Conservation (phyloP, 2,113 vertebrate genomes). For the Scomber scombrus region DNA sequence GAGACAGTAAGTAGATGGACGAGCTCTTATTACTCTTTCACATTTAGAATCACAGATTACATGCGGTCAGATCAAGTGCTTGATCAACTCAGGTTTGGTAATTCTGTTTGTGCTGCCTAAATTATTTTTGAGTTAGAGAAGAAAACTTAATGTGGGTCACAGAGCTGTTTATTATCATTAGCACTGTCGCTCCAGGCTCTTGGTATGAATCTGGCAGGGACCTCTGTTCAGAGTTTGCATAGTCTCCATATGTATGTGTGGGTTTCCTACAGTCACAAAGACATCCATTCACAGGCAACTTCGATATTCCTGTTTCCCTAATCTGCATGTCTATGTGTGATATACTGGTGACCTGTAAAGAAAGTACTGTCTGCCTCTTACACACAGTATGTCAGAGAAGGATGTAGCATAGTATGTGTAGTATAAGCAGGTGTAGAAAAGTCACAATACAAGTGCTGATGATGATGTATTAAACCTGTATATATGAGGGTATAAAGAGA, state of each 20-base stretch:
- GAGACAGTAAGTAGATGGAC: constrained; percentile 40
- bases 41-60: constrained; percentile 35
- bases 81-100: background rate
- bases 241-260: background rate
- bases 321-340: background rate
- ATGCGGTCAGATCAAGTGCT: constrained; percentile 8
- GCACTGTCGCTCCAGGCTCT: background rate
- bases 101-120: background rate
- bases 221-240: background rate
- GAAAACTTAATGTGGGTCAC: background rate
- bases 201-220: background rate
- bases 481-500: background rate
- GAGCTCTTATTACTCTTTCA: constrained; percentile 54
- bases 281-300: too few species aligned
- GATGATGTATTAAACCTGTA: background rate
- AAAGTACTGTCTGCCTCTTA: background rate
- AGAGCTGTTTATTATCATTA: background rate
- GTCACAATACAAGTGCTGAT: background rate
- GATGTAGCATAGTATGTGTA: background rate
- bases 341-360: background rate
- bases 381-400: background rate
- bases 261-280: background rate
- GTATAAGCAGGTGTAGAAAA: background rate
- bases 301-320: too few species aligned
- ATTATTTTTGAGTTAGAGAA: background rate